Evolutionary conservation across 1,140 invertebrate species (phyloP), one percentile per base, ranked within the genome.

Genomic region (Tribolium castaneum): DNA sequence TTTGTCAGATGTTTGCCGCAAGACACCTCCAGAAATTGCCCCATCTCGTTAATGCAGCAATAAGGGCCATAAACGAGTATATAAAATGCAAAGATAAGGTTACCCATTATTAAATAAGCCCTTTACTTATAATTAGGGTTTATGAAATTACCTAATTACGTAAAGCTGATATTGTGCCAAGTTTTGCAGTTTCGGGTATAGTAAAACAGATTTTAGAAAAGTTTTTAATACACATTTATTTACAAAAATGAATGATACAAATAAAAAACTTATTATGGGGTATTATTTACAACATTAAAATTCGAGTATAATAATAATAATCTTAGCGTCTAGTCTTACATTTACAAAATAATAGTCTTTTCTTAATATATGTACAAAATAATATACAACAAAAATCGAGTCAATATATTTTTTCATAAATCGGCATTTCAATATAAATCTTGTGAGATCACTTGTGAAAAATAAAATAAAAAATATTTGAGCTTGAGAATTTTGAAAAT

Each of bases 221-320:
- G 16, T 59, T 59, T 74, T 80, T 75, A 80, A 80, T 75, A 78
- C 76, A 85, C 84, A 84, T 85, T 85, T 85, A 85, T 85, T 84
- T 85, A 85, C 83, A 85, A 85, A 85, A 84, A 83, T 82, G 81
- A 83, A 82, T 81, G 82, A 84, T 84, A 85, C 81, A 82, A 79
- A 84, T 85, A 82, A 85, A 82, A 85, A 83, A 78, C 80, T 78
- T 73, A 79, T 79, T 81, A 80, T 80, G 75, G 76, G 76, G 75
- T 78, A 79, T 51, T 82, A 83, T 84, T 76, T 85, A 85, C 83
- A 85, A 82, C 73, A 76, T 83, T 80, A 80, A 82, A 82, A 80
- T 80, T 76, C 72, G 77, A 75, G 50, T 70, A 77, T 78, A 78
- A 62, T 76, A 76, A 75, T 79, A 77, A 66, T 80, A 70, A 70